phyloP scores from a whole-genome alignment of 64 coral and sea anemone species.

The Dendronephthya gigantea region DNA sequence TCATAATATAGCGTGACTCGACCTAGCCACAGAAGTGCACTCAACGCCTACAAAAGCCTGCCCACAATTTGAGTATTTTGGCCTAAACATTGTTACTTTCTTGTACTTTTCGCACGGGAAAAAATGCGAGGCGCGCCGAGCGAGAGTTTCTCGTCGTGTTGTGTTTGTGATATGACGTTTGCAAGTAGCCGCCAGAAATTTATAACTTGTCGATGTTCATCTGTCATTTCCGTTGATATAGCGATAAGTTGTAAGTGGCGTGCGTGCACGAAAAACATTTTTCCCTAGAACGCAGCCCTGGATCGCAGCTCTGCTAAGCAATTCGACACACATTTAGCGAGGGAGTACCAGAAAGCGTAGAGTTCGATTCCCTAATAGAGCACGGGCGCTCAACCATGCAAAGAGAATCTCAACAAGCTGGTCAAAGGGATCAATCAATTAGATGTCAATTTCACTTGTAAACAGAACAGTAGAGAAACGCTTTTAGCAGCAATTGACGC shows the following conservation, averaged over 20 bases:
- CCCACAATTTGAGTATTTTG: not conserved
- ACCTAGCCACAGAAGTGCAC: not conserved
- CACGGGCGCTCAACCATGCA: not conserved
- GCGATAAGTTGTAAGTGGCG: constrained; percentile 4
- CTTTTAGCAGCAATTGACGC: not conserved
- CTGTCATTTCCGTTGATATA: constrained; percentile 8
- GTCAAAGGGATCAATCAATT: not conserved
- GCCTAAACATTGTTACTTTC: not conserved
- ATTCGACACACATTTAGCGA: not conserved
- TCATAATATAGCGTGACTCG: not conserved
- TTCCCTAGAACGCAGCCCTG: not conserved
- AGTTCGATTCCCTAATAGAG: not conserved
- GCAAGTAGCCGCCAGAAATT: constrained; percentile 2
- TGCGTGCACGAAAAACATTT: constrained; percentile 2
- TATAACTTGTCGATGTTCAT: constrained; percentile 21
- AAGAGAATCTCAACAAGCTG: not conserved
- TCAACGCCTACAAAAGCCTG: not conserved
- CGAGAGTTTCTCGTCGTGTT: not conserved
- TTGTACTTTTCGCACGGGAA: not conserved
- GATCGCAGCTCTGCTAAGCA: not conserved
- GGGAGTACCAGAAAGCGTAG: not conserved
- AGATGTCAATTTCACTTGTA: not conserved
- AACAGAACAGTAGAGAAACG: not conserved
- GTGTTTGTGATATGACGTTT: not conserved
- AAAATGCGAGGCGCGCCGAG: not conserved